Evolutionary conservation across 2,888 invertebrate species (phyloP), one percentile per base, ranked within the genome.

Genomic region (Sussaba pulchella): DNA sequence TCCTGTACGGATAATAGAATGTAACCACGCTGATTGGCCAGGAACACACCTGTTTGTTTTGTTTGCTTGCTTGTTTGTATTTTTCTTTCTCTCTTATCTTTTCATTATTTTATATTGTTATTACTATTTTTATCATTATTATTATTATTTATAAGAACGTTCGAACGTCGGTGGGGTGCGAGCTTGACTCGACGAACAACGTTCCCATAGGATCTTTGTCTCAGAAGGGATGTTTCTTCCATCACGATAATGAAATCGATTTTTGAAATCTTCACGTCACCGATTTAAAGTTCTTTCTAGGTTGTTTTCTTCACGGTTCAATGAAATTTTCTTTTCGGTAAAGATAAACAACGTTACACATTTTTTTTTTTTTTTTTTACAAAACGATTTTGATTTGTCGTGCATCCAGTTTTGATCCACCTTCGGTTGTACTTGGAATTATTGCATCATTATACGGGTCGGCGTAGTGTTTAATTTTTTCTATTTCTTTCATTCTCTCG

Each of bases 21-120:
- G 90, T 90, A 91, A 91, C 90, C 91, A 90, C 90, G 90, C 89
- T 89, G 90, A 91, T 89, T 90, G 90, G 90, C 85, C 88, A 90
- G 90, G 90, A 91, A 91, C 90, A 91, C 89, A 88, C 88, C 88
- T 89, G 84, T 81, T 85, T 80, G 45, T 52, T 81, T 81, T 61
- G 36, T 72, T 72, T 72, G 59, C 19, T 59, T 66, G 17, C 17
- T 69, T 66, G 12, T 57, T 72, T 45, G 26, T 52, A 39, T 63
- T 31, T 14, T 61, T 45, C 59, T 57, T 47, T 43, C 31, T 52
- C 31, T 26, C 19, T 9, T 19, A 67, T 67, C 41, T 59, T 80
- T 79, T 26, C 52, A 69, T 47, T 66, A n/a, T 39, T 69, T 41
- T 57, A n/a, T 57, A 54, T 69, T 26, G 17, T 41, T 43, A 54